Evolutionary conservation across 2,888 invertebrate species (phyloP), one percentile per base, ranked within the genome.

Genomic region (Alsophila aescularia): DNA sequence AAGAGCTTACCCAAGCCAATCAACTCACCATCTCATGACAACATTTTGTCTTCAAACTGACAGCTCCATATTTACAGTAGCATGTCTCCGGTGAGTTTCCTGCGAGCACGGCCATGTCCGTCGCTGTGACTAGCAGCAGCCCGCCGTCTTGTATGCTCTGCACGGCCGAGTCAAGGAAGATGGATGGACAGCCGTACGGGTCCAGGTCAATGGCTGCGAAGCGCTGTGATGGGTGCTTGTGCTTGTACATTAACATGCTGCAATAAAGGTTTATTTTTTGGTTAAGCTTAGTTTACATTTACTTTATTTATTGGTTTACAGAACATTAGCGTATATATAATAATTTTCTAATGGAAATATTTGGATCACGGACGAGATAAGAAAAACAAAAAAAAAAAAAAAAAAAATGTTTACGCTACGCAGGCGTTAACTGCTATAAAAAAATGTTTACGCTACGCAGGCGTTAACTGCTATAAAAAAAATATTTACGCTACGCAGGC

Each of bases 1-100:
- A n/a, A n/a, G n/a, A n/a, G n/a, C n/a, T n/a, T n/a, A n/a, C n/a
- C n/a, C n/a, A n/a, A n/a, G n/a, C n/a, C n/a, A n/a, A n/a, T 2
- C 5, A 10, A 2, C 82, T 83, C 77, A 96, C 97, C 95, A 98
- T 96, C 93, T 99, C 99, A 90, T 99, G 99, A 72, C 98, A 98
- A 48, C 95, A 94, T 76, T 96, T 97, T 10, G 95, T 94, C 72
- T 95, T 95, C 37, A 99, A 83, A 0, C 99, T 96, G 52, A 98
- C 91, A 0, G 98, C 94, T 0, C 99, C 99, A 79, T 99, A 99
- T 90, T 98, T 99, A 7, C 95, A 94, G 70, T 95, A 95, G 79
- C 99, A 99, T 0, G 98, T 97, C 86, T 99, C 99, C 0, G 98
- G 96, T 0, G 96, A 94, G 87, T 98, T 99, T 0, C 99, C 99